phyloP scores from a whole-genome alignment of 2,113 vertebrate genomes.

The Oriolus oriolus region DNA sequence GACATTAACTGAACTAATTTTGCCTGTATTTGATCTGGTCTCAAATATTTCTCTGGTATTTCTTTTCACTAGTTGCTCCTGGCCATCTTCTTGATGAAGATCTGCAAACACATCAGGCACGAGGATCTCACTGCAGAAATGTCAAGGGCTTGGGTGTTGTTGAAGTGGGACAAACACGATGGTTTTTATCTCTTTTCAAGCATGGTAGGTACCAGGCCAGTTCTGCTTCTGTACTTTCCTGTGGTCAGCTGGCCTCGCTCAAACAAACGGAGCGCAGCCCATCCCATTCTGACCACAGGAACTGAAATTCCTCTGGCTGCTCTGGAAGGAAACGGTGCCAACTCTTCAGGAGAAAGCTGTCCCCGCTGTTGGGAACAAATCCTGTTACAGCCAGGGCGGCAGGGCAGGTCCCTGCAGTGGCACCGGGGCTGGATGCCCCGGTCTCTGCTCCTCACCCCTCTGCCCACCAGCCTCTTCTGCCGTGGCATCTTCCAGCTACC shows the following conservation, averaged over 20 bases:
- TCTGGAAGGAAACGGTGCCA: neutral
- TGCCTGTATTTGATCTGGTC: neutral
- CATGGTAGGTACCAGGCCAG: neutral
- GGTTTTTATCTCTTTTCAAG: neutral
- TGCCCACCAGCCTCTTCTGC: neutral
- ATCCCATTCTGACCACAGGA: neutral
- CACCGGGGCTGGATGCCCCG: neutral
- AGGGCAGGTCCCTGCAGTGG: neutral
- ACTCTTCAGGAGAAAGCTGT: neutral
- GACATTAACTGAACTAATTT: neutral
- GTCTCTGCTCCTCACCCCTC: neutral
- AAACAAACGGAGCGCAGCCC: neutral
- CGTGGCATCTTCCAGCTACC: neutral
- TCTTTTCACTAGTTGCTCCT: neutral
- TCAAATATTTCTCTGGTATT: neutral
- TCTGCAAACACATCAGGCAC: neutral
- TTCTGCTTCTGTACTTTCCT: neutral
- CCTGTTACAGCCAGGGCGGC: neutral
- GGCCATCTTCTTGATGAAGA: neutral
- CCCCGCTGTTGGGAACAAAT: neutral
- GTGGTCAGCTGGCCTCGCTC: neutral
- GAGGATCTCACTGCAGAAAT: neutral
- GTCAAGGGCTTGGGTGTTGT: neutral
- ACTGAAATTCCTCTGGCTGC: neutral
- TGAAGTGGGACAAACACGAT: neutral